Evolutionary conservation across 2,113 vertebrate genomes (phyloP).

Genomic region (Epinephelus lanceolatus): DNA sequence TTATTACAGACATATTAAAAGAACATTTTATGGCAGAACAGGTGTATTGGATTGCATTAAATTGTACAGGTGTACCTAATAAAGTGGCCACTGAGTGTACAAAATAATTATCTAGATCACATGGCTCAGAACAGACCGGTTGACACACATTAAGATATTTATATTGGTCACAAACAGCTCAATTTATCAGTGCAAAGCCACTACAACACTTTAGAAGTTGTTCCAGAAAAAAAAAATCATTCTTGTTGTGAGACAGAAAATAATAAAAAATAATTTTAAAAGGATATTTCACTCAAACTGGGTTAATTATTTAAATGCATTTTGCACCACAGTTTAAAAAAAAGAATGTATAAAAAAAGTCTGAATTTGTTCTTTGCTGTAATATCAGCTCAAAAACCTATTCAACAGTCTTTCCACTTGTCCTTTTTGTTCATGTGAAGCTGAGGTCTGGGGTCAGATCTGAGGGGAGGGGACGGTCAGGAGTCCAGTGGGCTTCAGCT

Average conservation of each 20-base stretch:
- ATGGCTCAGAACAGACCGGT: too few relatives aligned
- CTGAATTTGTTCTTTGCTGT: background rate
- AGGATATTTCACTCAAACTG: background rate
- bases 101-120: too few relatives aligned
- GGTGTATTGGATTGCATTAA: too few relatives aligned
- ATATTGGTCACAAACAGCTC: constrained; percentile 57
- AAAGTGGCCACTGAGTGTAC: too few relatives aligned
- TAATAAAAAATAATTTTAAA: background rate
- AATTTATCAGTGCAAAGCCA: constrained; percentile 25
- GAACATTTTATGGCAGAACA: too few relatives aligned
- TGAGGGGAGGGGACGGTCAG: constrained; percentile 96
- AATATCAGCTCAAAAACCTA: background rate
- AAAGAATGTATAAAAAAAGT: background rate
- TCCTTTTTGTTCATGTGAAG: background rate
- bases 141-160: too few relatives aligned
- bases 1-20: too few relatives aligned
- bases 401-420: background rate
- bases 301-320: background rate
- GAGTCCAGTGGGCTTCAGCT: constrained; percentile 95
- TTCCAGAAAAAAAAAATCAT: background rate
- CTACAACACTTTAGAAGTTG: background rate
- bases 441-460: constrained; percentile 84
- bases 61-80: too few relatives aligned
- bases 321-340: background rate
- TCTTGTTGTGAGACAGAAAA: constrained; percentile 8